Percentiles rank a stretch among this genome's conserved stretches.
Evolutionary conservation across 1,140 invertebrate species (phyloP).

Genomic region (Leptinotarsa lineolata): DNA sequence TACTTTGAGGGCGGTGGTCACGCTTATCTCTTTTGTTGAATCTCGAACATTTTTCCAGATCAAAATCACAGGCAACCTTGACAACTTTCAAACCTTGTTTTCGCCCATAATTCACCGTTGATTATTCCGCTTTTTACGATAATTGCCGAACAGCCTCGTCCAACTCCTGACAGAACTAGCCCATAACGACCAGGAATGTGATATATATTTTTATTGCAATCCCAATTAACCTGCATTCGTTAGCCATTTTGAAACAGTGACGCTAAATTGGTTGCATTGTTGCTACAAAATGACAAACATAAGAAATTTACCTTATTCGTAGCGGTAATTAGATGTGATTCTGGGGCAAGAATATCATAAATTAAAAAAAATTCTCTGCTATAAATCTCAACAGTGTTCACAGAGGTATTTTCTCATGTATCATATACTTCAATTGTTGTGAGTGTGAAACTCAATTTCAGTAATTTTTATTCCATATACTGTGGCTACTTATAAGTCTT

Average conservation of each 20-base stretch:
- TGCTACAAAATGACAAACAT: neutral
- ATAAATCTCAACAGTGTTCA: too few relatives aligned
- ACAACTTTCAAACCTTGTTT: neutral
- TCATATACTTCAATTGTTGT: too few relatives aligned
- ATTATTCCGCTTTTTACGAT: neutral
- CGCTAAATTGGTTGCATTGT: neutral
- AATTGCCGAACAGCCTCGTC: neutral
- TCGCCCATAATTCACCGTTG: neutral
- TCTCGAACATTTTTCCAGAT: neutral
- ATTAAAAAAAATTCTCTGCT: too few relatives aligned
- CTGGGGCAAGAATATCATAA: neutral
- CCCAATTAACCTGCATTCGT: slow-evolving; percentile 8
- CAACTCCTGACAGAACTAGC: neutral
- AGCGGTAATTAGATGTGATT: neutral
- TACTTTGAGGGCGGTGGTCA: too few relatives aligned
- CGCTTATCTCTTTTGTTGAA: too few relatives aligned
- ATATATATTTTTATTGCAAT: slow-evolving; percentile 1
- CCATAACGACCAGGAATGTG: neutral
- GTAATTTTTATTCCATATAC: too few relatives aligned
- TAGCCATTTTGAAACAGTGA: neutral
- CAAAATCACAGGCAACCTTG: neutral
- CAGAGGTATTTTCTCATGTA: too few relatives aligned
- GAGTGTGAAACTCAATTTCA: too few relatives aligned
- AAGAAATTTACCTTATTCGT: neutral
- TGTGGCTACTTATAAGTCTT: too few relatives aligned